Evolutionary conservation across 2,888 invertebrate species (phyloP).

Genomic region (Papilio gigon): DNA sequence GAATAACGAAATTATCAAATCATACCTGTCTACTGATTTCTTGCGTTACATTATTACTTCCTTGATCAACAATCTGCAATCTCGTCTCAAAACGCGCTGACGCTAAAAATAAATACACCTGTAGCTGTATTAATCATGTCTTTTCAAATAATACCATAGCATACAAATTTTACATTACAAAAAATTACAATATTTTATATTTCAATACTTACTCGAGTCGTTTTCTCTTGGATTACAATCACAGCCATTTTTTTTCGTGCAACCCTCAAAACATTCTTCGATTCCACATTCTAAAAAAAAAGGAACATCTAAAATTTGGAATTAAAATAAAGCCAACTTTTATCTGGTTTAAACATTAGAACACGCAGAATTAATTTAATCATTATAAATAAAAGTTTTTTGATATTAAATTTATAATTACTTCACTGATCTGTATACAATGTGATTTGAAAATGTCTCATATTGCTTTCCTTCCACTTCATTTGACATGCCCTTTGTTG

Average conservation of each 20-base stretch:
- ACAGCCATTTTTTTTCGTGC: slow-evolving; percentile 60
- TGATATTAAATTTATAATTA: no score
- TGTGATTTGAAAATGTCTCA: no score
- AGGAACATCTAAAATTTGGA: slow-evolving; percentile 26
- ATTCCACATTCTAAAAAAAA: slow-evolving; percentile 69
- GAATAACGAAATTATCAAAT: not conserved
- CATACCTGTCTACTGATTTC: slow-evolving; percentile 70
- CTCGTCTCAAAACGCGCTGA: slow-evolving; percentile 84
- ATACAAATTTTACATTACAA: not conserved
- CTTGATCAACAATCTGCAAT: slow-evolving; percentile 78
- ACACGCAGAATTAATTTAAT: no score
- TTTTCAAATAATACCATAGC: not conserved
- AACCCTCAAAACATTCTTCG: slow-evolving; percentile 72
- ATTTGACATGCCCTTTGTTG: not conserved
- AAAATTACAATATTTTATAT: not conserved
- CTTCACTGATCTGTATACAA: no score
- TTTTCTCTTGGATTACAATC: slow-evolving; percentile 72
- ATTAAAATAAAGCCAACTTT: no score
- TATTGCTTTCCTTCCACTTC: no score
- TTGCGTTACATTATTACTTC: slow-evolving; percentile 69
- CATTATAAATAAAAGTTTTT: no score
- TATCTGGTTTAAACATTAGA: no score
- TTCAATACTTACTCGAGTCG: slow-evolving; percentile 63
- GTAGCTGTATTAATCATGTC: slow-evolving; percentile 18
- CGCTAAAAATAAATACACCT: slow-evolving; percentile 68